Conservation (phyloP, 2,797 vertebrate genomes). For the Hipposideros larvatus region DNA sequence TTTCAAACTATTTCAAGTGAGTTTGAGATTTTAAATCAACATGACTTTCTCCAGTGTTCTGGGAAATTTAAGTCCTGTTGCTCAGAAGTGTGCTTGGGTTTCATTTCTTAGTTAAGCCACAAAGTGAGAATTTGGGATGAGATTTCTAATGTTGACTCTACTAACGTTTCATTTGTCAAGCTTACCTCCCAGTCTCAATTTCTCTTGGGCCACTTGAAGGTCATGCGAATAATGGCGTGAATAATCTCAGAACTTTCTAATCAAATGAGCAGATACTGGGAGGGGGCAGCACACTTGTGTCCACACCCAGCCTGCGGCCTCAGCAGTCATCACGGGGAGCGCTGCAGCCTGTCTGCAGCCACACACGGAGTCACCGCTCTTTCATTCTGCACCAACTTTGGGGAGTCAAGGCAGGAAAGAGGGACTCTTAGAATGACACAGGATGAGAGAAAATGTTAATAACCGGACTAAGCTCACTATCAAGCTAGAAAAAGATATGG, state of each 20-base stretch:
- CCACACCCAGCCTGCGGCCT: background rate
- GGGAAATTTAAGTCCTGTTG: background rate
- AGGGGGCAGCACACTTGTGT: background rate
- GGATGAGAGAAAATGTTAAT: background rate
- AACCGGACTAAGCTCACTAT: background rate
- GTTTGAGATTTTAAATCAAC: background rate
- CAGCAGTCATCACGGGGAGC: fast-evolving
- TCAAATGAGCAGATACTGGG: background rate
- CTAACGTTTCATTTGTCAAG: background rate
- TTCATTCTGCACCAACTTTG: background rate
- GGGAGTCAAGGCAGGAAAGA: background rate
- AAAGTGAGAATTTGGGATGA: background rate
- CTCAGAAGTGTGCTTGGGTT: background rate
- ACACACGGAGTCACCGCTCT: background rate
- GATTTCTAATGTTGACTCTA: background rate
- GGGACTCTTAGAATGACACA: background rate
- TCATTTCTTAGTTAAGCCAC: background rate
- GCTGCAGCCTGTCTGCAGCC: fast-evolving
- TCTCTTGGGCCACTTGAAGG: background rate
- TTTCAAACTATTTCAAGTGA: background rate
- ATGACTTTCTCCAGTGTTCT: background rate
- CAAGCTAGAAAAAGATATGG: background rate
- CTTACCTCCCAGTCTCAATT: background rate
- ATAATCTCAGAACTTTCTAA: background rate
- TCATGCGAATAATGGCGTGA: background rate